These are phyloP conservation scores for Choloepus didactylus DNA, from an alignment of 2,797 vertebrate species.

Conservation along the genomic window DNA sequence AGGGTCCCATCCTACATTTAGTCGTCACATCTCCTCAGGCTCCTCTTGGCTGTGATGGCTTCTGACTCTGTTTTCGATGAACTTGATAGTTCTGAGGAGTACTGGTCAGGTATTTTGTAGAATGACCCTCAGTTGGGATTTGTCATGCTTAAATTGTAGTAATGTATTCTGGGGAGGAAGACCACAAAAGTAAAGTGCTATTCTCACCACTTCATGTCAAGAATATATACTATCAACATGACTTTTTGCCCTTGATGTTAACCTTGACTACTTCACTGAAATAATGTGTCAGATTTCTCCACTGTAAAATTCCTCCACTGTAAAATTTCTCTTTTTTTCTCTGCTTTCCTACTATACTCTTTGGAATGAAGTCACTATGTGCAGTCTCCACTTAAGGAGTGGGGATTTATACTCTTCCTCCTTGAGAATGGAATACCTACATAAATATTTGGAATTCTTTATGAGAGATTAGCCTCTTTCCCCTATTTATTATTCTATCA, in stretches of 20 bases:
- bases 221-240: not conserved
- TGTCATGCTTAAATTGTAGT: not conserved
- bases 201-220: not conserved
- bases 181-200: not conserved
- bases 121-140: not conserved
- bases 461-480: not conserved
- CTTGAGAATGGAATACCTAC: not conserved
- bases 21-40: not conserved
- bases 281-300: conserved; percentile 1
- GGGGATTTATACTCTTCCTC: not conserved
- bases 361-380: not conserved
- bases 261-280: not conserved
- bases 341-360: not conserved
- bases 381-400: not conserved
- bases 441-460: not conserved
- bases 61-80: not conserved
- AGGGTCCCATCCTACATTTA: not conserved
- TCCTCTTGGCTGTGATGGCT: not conserved
- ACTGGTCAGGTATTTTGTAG: conserved; percentile 1
- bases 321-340: not conserved
- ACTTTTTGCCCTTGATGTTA: not conserved
- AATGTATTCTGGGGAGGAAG: not conserved
- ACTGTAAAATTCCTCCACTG: not conserved
- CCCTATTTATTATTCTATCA: not conserved
- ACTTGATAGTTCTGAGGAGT: not conserved